phyloP scores from a whole-genome alignment of 2,888 invertebrate species.

The Drosophila conformis region DNA sequence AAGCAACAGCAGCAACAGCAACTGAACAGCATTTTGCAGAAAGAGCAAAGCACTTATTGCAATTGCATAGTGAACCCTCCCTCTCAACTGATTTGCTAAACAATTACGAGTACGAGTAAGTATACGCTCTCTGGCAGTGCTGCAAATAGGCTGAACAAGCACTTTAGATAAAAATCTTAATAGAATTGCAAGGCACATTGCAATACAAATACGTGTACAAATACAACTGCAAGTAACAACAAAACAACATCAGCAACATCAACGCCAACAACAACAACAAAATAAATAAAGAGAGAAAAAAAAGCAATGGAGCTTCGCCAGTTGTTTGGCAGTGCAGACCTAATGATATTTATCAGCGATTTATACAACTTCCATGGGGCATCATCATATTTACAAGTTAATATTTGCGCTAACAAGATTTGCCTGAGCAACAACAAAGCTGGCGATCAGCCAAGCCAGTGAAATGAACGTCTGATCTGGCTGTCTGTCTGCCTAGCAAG shows the following conservation, averaged over 20 bases:
- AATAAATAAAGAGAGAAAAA: conserved; percentile 18
- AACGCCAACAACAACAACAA: background rate
- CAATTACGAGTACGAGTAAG: conserved; percentile 65
- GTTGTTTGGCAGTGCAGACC: conserved; percentile 43
- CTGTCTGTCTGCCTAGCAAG: conserved; percentile 28
- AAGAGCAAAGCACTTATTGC: conserved; percentile 33
- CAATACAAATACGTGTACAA: conserved; percentile 56
- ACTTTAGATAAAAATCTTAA: conserved; percentile 82
- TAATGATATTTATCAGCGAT: conserved; percentile 82
- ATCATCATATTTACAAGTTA: conserved; percentile 84
- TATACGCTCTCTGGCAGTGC: conserved; percentile 43
- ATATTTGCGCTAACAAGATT: conserved; percentile 84
- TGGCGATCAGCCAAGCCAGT: conserved; percentile 36
- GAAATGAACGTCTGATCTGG: conserved; percentile 15
- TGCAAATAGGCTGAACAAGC: conserved; percentile 78
- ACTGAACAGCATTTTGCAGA: conserved; percentile 21
- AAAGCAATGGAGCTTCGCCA: conserved; percentile 29
- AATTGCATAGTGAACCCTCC: conserved; percentile 37
- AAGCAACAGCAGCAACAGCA: conserved; percentile 29
- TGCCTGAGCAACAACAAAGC: conserved; percentile 39
- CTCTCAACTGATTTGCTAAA: conserved; percentile 78
- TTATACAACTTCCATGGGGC: conserved; percentile 81
- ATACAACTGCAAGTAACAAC: conserved; percentile 32
- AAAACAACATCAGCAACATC: conserved; percentile 20
- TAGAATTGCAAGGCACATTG: conserved; percentile 80